Percentiles rank a stretch among this genome's conserved stretches.
Conservation (phyloP, 2,888 invertebrate species). For the Zele albiditarsus region DNA sequence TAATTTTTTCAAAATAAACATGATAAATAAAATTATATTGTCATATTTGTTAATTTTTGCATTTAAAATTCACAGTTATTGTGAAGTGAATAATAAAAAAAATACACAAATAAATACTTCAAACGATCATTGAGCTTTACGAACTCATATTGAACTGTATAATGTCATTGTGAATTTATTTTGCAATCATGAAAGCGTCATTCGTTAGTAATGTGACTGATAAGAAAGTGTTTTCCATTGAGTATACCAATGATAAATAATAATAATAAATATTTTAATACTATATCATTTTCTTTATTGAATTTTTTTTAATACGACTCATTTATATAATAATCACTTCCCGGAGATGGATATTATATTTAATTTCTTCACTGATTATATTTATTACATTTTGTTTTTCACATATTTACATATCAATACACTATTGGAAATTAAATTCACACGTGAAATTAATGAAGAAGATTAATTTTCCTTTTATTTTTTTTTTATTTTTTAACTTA, state of each 20-base stretch:
- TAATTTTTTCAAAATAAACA: too few species aligned
- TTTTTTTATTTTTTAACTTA: background rate
- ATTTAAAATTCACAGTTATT: background rate
- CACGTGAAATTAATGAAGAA: background rate
- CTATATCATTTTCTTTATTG: constrained; percentile 3
- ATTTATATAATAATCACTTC: constrained; percentile 4
- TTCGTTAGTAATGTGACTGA: background rate
- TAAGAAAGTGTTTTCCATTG: background rate
- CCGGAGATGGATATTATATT: background rate
- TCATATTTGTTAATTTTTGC: background rate
- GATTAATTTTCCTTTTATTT: background rate
- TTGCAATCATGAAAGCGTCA: background rate
- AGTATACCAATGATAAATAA: background rate
- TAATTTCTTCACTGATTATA: background rate
- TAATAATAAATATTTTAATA: background rate
- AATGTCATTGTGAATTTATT: constrained; percentile 1
- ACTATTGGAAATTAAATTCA: background rate
- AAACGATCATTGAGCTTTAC: background rate
- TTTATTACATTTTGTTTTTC: background rate
- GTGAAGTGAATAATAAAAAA: background rate
- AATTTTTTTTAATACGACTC: background rate
- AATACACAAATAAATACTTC: background rate
- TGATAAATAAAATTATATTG: background rate
- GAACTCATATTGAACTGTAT: background rate
- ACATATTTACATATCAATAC: background rate